Evolutionary conservation across 2,113 vertebrate genomes (phyloP), one percentile per base, ranked within the genome.

Genomic region (Sorex fumeus): DNA sequence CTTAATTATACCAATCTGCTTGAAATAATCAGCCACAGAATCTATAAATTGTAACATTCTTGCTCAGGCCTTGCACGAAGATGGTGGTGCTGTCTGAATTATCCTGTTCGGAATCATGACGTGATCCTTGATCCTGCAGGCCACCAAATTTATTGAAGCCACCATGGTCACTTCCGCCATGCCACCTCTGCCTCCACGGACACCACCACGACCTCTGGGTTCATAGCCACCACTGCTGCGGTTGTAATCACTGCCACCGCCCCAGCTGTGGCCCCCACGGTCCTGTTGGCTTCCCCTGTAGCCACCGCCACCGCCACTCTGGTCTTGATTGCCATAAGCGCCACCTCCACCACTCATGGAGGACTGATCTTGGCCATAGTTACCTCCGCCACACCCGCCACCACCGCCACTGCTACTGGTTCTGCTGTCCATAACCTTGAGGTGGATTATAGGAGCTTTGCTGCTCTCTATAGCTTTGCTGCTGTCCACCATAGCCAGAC

Each of bases 71-170:
- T 97, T 99, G 99, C 28, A 99, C 98, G 50, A 99, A 99, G 98
- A 99, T 99, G 92, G 99, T 99, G 97, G 99, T 99, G 96, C 99
- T 99, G 96, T 99, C 98, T 43, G 99, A 98, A 97, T 99, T 99
- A 95, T 99, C 99, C 97, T 98, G 98, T 87, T 99, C 99, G n/a
- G n/a, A n/a, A n/a, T n/a, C n/a, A n/a, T n/a, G n/a, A n/a, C n/a
- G n/a, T n/a, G n/a, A n/a, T n/a, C n/a, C n/a, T n/a, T n/a, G n/a
- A n/a, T n/a, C n/a, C n/a, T n/a, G n/a, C n/a, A n/a, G n/a, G n/a
- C n/a, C n/a, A n/a, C n/a, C n/a, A n/a, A n/a, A n/a, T n/a, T n/a
- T n/a, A n/a, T n/a, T n/a, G n/a, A n/a, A n/a, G n/a, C n/a, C n/a
- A n/a, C n/a, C n/a, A n/a, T n/a, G n/a, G n/a, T n/a, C n/a, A n/a